A percentile compares a stretch with the other conserved stretches of the same genome.
Evolutionary conservation across 2,888 invertebrate species (phyloP).

Genomic region (Mechanitis messenoides): DNA sequence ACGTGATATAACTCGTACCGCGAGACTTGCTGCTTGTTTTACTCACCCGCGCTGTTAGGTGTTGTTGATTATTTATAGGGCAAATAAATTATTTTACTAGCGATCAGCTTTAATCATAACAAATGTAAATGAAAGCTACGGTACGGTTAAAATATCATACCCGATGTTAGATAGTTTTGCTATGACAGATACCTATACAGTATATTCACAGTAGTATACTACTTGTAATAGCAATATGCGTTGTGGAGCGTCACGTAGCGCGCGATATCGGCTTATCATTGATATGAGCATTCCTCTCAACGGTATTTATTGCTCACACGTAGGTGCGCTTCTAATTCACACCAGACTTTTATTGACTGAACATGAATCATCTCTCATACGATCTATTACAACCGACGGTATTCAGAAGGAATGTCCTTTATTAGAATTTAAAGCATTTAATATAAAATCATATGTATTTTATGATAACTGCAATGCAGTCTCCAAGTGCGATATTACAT

Average conservation of each 20-base stretch:
- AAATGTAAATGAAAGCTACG: too few species aligned
- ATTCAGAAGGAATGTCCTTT: too few species aligned
- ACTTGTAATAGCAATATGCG: neutral
- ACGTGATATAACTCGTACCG: neutral
- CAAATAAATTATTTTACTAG: too few species aligned
- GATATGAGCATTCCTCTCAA: constrained; percentile 20
- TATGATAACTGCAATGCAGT: too few species aligned
- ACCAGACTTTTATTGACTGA: constrained; percentile 1
- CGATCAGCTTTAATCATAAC: too few species aligned
- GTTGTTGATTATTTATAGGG: too few species aligned
- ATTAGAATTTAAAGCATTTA: neutral
- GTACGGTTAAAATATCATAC: too few species aligned
- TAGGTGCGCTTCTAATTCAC: neutral
- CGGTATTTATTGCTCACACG: constrained; percentile 25
- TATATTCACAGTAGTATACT: too few species aligned
- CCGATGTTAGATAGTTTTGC: too few species aligned
- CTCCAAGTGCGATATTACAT: neutral
- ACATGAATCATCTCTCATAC: constrained; percentile 1
- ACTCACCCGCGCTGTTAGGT: neutral
- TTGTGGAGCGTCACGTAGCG: constrained; percentile 12
- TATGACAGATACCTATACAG: too few species aligned
- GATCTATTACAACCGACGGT: too few species aligned
- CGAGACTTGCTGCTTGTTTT: neutral
- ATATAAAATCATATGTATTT: neutral
- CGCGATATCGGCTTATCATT: constrained; percentile 22